These are phyloP conservation scores for Parambassis ranga DNA, from an alignment of 2,797 vertebrate species.

Conservation along the genomic window DNA sequence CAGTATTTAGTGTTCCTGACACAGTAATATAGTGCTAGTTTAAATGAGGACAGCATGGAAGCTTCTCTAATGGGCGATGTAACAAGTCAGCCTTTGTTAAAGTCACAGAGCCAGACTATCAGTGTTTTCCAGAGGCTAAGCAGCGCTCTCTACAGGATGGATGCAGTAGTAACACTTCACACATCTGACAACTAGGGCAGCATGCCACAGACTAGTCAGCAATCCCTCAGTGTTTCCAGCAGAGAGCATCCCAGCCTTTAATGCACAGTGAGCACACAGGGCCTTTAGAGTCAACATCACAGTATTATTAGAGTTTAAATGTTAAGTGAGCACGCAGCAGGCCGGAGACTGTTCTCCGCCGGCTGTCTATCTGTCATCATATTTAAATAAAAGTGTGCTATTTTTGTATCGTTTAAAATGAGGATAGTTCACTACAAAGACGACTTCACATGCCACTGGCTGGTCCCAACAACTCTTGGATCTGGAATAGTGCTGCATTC, in stretches of 20 bases:
- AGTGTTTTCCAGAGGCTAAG: constrained; percentile 74
- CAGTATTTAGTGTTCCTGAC: constrained; percentile 45
- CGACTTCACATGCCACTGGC: not conserved
- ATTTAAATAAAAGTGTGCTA: not conserved
- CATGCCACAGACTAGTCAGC: constrained; percentile 40
- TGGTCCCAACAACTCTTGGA: constrained; percentile 7
- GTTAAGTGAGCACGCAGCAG: too few species aligned
- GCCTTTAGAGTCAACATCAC: constrained; percentile 49
- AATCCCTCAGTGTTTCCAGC: constrained; percentile 38
- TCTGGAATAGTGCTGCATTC: constrained; percentile 56
- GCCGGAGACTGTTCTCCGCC: too few species aligned
- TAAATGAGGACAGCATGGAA: constrained; percentile 37
- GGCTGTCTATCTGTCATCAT: too few species aligned
- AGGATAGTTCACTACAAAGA: not conserved
- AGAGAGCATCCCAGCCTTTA: constrained; percentile 38
- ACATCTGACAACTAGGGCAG: constrained; percentile 71
- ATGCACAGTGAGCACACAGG: constrained; percentile 32
- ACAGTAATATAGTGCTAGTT: constrained; percentile 43
- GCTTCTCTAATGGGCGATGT: constrained; percentile 32
- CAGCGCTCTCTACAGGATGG: constrained; percentile 69
- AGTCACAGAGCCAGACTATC: constrained; percentile 72
- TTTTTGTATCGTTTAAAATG: not conserved
- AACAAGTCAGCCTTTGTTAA: constrained; percentile 35
- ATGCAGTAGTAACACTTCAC: constrained; percentile 75
- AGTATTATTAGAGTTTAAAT: too few species aligned